Base-by-base conservation (phyloP, 1,140 invertebrate genomes). In the Sycophila sp. region DNA sequence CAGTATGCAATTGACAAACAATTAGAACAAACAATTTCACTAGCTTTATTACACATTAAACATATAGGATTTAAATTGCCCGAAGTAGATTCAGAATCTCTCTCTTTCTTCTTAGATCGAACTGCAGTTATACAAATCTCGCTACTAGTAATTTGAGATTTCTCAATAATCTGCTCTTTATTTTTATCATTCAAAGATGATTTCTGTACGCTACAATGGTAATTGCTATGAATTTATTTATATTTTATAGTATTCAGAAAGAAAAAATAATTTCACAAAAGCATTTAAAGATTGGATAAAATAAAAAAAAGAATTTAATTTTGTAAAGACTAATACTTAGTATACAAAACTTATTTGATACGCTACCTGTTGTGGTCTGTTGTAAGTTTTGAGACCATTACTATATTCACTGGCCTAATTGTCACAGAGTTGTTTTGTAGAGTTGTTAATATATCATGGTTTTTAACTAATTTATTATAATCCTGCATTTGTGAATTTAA, bases 1-100 rank as follows among this genome's bases (percentile, higher is more conserved):
- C 73, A 78, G 42, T 78, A 78, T 24, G 22, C 38, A 64, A 75
- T 71, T 17, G 7, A 56, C 5, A 30, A 30, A 55, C 63, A 65
- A 13, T 28, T 28, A 26, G 4, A 19, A 11, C 63, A 55, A 17
- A 65, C 4, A 19, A 64, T 53, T 22, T 10, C n/a, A 42, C 24
- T 65, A 13, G 15, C 7, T n/a, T 55, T 65, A 28, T 40, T 53
- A 26, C 36, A 65, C 13, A 13, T 55, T 26, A 40, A 55, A 40
- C 34, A 55, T 53, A 19, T 17, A 3, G 17, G 4, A 47, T 7
- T 62, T 47, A 19, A 32, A 45, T 45, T 60, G 11, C 7, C 13
- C 22, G 28, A 45, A 17, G 1, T 30, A 4, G 5, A 17, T 36
- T 17, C 19, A 24, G 26, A 28, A n/a, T 28, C 2, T 60, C 51